A percentile compares a stretch with the other conserved stretches of the same genome.
phyloP scores from a whole-genome alignment of 1,140 invertebrate species.

The Calliopsis andreniformis region DNA sequence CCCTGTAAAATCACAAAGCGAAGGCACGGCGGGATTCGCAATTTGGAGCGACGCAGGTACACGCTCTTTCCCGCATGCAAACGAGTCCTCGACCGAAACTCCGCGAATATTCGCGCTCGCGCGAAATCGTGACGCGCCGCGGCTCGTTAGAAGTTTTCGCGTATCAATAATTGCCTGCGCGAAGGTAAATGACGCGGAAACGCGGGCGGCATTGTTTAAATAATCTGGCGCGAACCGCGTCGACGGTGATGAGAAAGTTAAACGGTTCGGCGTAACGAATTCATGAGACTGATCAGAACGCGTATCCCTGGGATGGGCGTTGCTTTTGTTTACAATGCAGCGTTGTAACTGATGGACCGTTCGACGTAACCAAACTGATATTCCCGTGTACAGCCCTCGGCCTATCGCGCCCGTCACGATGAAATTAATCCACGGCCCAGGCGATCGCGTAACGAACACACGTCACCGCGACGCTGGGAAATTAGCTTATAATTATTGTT shows the following conservation, averaged over 20 bases:
- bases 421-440: slow-evolving; percentile 43
- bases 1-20: not conserved
- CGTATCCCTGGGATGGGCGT: not conserved
- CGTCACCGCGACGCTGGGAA: not conserved
- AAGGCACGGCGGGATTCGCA: slow-evolving; percentile 3
- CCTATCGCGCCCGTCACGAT: slow-evolving; percentile 3
- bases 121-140: no score
- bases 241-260: slow-evolving; percentile 9
- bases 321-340: slow-evolving; percentile 31
- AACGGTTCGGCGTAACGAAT: slow-evolving; percentile 10
- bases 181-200: no score
- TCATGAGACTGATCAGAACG: not conserved
- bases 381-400: not conserved
- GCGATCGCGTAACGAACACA: not conserved
- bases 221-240: not conserved
- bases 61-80: not conserved
- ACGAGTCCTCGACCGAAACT: no score
- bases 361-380: slow-evolving; percentile 29
- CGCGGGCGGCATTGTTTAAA: not conserved
- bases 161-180: not conserved
- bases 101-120: no score
- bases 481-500: slow-evolving; percentile 44
- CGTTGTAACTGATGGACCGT: slow-evolving; percentile 12
- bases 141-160: not conserved
- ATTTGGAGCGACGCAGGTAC: slow-evolving; percentile 5